Percentiles rank a stretch among this genome's conserved stretches.
These are phyloP conservation scores for Neosalanx taihuensis DNA, from an alignment of 2,797 vertebrate genomes.

Conservation along the genomic window DNA sequence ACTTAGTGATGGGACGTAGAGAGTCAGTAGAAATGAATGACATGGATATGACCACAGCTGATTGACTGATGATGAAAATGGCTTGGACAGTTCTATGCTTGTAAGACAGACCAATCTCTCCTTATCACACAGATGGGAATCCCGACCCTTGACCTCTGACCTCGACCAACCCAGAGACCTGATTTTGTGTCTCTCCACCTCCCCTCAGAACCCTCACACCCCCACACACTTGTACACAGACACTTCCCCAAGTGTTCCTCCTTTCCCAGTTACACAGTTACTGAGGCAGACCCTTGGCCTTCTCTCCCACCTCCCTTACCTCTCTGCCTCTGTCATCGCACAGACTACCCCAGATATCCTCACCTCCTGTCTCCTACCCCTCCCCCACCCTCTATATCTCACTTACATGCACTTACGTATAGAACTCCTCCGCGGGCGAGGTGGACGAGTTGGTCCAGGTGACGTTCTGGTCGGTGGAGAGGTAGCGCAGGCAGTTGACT, in stretches of 20 bases:
- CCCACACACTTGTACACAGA: neutral
- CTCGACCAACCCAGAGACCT: too few relatives aligned
- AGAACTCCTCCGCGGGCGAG: constrained; percentile 98
- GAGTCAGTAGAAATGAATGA: neutral
- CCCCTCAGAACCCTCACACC: too few relatives aligned
- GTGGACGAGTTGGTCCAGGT: constrained; percentile 85
- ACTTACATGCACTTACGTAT: constrained; percentile 94
- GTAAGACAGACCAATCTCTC: neutral
- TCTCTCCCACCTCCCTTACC: neutral
- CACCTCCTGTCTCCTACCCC: constrained; percentile 17
- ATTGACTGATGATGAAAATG: neutral
- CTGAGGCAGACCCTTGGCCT: neutral
- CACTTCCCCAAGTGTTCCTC: constrained; percentile 11
- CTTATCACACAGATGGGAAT: neutral
- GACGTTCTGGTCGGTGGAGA: constrained; percentile 81
- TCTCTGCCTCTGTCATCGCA: neutral
- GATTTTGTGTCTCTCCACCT: too few relatives aligned
- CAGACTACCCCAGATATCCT: constrained; percentile 1
- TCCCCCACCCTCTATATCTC: constrained; percentile 34
- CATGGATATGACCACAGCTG: neutral
- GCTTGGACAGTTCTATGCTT: neutral
- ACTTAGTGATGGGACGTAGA: neutral
- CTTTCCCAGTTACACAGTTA: too few relatives aligned
- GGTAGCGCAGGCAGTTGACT: constrained; percentile 86
- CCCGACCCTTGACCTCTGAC: too few relatives aligned